Percentiles rank a stretch among this genome's conserved stretches.
These are phyloP conservation scores for Paguma larvata DNA, from an alignment of 2,797 vertebrate genomes.

Conservation along the genomic window DNA sequence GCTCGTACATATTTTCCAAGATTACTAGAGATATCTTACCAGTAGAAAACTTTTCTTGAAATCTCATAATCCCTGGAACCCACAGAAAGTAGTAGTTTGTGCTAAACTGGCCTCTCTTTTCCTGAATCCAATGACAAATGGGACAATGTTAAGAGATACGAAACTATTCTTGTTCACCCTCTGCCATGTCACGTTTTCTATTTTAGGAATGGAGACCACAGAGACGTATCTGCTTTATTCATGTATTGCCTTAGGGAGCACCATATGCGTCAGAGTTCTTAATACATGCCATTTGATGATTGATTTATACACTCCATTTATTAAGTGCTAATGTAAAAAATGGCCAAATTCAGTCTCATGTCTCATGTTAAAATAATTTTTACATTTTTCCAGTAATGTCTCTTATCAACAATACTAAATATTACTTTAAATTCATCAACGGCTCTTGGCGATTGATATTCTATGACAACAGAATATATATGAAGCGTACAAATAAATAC, in stretches of 20 bases:
- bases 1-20: not conserved
- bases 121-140: not conserved
- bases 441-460: constrained; percentile 35
- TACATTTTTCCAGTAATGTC: constrained; percentile 18
- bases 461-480: not conserved
- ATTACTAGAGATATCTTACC: not conserved
- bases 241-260: not conserved
- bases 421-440: constrained; percentile 40
- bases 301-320: constrained; percentile 62
- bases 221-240: constrained; percentile 13
- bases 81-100: not conserved
- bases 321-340: constrained; percentile 53
- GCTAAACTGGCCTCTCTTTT: not conserved
- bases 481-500: constrained; percentile 27
- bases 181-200: not conserved
- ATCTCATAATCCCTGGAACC: not conserved
- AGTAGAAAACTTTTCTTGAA: not conserved
- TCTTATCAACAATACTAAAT: constrained; percentile 54
- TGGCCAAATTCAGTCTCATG: not conserved
- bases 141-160: not conserved
- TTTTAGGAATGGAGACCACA: not conserved
- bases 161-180: not conserved
- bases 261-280: not conserved
- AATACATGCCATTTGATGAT: constrained; percentile 7
- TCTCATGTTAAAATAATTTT: constrained; percentile 38